Evolutionary conservation across 2,113 vertebrate genomes (phyloP).

Genomic region (Zosterops borbonicus): DNA sequence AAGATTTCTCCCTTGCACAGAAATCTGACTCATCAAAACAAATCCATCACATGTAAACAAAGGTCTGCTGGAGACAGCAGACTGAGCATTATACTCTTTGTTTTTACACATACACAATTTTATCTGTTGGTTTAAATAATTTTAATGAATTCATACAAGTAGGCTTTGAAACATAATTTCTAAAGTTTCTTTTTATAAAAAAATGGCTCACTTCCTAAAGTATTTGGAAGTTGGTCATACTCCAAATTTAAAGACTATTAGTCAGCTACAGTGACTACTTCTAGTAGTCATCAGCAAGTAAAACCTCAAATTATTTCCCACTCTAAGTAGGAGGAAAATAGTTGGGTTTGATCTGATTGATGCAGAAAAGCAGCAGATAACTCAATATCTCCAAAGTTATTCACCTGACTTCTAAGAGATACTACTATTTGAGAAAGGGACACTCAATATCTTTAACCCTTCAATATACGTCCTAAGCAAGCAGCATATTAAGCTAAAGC

Average conservation of each 20-base stretch:
- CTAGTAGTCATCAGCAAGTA: not conserved
- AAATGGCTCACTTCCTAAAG: not conserved
- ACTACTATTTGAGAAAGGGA: not conserved
- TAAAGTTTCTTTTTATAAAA: not conserved
- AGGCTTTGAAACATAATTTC: not conserved
- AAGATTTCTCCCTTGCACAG: not conserved
- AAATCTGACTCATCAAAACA: not conserved
- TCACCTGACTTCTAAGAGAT: not conserved
- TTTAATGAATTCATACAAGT: not conserved
- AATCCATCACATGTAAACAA: not conserved
- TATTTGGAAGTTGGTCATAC: not conserved
- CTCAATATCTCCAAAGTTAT: not conserved
- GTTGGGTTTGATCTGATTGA: not conserved
- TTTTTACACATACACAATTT: not conserved
- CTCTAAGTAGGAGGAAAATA: not conserved
- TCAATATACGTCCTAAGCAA: not conserved
- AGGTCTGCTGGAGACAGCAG: not conserved
- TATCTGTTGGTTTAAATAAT: not conserved
- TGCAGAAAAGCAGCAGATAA: not conserved
- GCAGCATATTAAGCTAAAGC: not conserved
- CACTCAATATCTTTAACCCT: not conserved
- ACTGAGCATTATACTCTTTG: not conserved
- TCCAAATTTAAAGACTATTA: not conserved
- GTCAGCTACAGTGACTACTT: not conserved
- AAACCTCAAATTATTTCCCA: not conserved